Base-by-base conservation (phyloP, 1,140 invertebrate species). In the Schlechtendalia chinensis region DNA sequence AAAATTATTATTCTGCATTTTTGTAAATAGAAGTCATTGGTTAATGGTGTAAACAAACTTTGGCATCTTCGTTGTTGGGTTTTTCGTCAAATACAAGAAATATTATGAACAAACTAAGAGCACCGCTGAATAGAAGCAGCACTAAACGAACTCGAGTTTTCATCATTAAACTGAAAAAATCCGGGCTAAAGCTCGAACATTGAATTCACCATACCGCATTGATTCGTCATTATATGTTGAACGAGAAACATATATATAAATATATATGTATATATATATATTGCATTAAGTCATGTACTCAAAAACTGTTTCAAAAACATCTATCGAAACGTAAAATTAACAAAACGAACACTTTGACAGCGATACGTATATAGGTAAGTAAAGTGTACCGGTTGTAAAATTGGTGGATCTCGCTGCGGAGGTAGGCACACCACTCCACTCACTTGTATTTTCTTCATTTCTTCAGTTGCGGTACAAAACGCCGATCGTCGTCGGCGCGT, bases 91-190 rank as follows among this genome's bases (percentile, higher is more conserved):
- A 29, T 3, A 32, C 24, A 8, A 63, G 50, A 47, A 63, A 50
- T 10, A 79, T 5, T 47, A 79, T 5, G 5, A 45, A 47, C 22
- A 79, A 19, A 10, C 22, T 63, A 29, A 79, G 53, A 8, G 39
- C 39, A n/a, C 58, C 17, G 19, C 5, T 19, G 56, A 79, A 47
- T n/a, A 79, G 39, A 6, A 79, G 39, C 56, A 79, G 32, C 39
- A 61, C 24, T 22, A 79, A 8, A 63, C 75, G 75, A 1, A 61
- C 39, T 10, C 54, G 75, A 27, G 58, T 61, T 79, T 79, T 79
- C 75, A 79, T 79, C 56, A 79, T 79, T 27, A 22, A 27, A 50
- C 29, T 0, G 5, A 53, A 50, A 24, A 24, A 11, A 16, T 8
- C 17, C 14, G 45, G 27, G 17, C n/a, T 50, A 69, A 10, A 50